phyloP scores from a whole-genome alignment of 2,888 invertebrate species.

The Plagiodera versicolora region DNA sequence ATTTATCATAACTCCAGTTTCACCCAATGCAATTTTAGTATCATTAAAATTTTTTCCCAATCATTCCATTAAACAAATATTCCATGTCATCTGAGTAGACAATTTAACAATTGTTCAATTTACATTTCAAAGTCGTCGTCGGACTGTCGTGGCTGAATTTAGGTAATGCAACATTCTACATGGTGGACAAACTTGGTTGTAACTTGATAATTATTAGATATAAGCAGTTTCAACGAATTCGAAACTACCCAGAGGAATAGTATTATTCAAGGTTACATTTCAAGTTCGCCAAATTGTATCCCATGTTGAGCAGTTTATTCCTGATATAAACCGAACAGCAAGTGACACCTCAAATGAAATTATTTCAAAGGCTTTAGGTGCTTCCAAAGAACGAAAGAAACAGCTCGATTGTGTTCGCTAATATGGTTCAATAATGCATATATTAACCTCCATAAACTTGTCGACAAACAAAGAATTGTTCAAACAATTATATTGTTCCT shows the following conservation, averaged over 20 bases:
- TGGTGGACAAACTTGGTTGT: too few relatives aligned
- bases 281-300: too few relatives aligned
- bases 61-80: slow-evolving; percentile 16
- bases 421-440: slow-evolving; percentile 9
- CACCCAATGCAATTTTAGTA: not conserved
- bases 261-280: too few relatives aligned
- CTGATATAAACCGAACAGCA: too few relatives aligned
- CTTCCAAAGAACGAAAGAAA: not conserved
- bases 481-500: slow-evolving; percentile 25
- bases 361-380: too few relatives aligned
- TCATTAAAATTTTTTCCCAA: not conserved
- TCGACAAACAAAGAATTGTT: slow-evolving; percentile 21
- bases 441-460: slow-evolving; percentile 14
- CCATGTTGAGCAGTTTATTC: too few relatives aligned
- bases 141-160: not conserved
- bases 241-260: too few relatives aligned
- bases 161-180: not conserved
- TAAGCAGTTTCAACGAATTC: too few relatives aligned
- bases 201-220: too few relatives aligned
- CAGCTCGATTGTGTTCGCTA: not conserved
- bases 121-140: not conserved
- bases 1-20: not conserved
- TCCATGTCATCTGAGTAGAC: slow-evolving; percentile 8
- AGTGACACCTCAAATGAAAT: too few relatives aligned
- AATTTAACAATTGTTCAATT: slow-evolving; percentile 17